These are phyloP conservation scores for Volucella inanis DNA, from an alignment of 2,888 invertebrate genomes.

Conservation along the genomic window DNA sequence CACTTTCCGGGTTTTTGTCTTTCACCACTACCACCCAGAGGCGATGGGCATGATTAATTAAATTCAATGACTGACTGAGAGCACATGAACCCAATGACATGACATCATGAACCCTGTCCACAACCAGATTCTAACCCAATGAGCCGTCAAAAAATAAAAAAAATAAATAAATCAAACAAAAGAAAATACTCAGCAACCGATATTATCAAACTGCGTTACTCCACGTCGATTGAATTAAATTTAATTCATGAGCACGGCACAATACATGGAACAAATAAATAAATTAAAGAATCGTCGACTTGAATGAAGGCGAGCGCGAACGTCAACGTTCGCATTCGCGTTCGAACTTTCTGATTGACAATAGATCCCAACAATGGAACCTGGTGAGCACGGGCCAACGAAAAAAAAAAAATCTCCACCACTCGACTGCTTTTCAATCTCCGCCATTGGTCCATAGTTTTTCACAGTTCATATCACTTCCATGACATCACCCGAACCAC, in stretches of 20 bases:
- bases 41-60: constrained; percentile 57
- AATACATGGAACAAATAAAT: constrained; percentile 63
- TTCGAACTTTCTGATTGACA: constrained; percentile 61
- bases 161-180: constrained; percentile 17
- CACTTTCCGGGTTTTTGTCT: constrained; percentile 40
- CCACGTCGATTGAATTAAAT: constrained; percentile 71
- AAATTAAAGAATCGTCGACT: constrained; percentile 64
- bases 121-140: constrained; percentile 58
- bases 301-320: constrained; percentile 60
- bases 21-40: constrained; percentile 39
- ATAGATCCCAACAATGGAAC: constrained; percentile 51
- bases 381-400: constrained; percentile 21
- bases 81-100: constrained; percentile 46
- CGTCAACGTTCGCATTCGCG: constrained; percentile 25
- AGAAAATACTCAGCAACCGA: constrained; percentile 53
- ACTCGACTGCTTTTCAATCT: constrained; percentile 64
- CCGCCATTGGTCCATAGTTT: constrained; percentile 68
- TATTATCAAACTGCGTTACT: constrained; percentile 72
- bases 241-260: constrained; percentile 65
- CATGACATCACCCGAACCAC: constrained; percentile 65
- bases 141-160: constrained; percentile 54
- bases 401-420: constrained; percentile 10
- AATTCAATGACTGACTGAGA: constrained; percentile 38
- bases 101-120: constrained; percentile 39
- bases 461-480: constrained; percentile 72